Evolutionary conservation across 2,888 invertebrate species (phyloP), one percentile per base, ranked within the genome.

Genomic region (Pristionchus exspectatus): DNA sequence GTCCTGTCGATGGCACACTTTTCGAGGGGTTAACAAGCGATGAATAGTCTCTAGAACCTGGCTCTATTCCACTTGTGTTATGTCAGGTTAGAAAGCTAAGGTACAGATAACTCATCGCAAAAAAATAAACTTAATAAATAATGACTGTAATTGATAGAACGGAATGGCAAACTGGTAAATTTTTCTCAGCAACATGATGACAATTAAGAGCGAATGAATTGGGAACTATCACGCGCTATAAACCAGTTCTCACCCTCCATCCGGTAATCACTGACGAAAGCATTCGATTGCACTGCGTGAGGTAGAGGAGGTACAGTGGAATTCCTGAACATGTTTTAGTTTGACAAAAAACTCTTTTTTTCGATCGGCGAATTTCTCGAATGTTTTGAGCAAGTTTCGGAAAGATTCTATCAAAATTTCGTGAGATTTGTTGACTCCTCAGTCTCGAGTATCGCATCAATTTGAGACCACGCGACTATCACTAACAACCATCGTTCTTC

Each of bases 281-380:
- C 90, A 90, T 90, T 7, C 81, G 90, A 33, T 90, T 91, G 90
- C 93, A 93, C 59, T 92, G 92, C 18, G 83, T 90, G 18, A 92
- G 87, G 69, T 92, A 93, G 54, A 93, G 90, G n/a, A 92, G 87
- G 12, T 90, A 87, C 44, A 92, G 90, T 12, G 93, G 93, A 30
- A 92, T 91, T 54, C 91, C 84, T 56, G 74, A 30, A 63, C 2
- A 33, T 16, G 9, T 50, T 50, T 18, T 56, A 56, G 56, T 56
- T 21, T 54, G 14, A 56, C 44, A 50, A 9, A 10, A 44, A 50
- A 50, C 9, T 50, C 44, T 7, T 50, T 50, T n/a, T 63, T n/a
- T n/a, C 10, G 63, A 63, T 24, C 5, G 9, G n/a, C 10, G 3
- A 21, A 24, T n/a, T 63, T 63, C 63, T 1, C 24, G 63, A 63